phyloP scores from a whole-genome alignment of 2,888 invertebrate species.

The Hemistola chrysoprasaria region DNA sequence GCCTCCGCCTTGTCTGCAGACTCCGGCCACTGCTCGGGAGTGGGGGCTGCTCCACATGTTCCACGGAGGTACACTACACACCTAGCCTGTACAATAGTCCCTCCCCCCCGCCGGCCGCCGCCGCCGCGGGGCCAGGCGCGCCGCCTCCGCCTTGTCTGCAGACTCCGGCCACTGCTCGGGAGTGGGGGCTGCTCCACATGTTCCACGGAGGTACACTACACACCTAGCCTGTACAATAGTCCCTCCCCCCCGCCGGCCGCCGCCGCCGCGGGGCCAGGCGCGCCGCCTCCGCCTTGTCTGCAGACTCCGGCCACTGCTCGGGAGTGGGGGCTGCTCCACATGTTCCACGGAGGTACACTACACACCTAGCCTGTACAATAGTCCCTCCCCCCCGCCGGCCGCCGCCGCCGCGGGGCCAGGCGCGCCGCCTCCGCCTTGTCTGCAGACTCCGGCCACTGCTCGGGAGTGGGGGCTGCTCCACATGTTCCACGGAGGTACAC shows the following conservation, averaged over 20 bases:
- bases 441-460: no score
- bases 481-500: no score
- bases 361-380: no score
- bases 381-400: no score
- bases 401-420: conserved; percentile 39
- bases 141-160: not conserved
- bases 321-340: no score
- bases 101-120: no score
- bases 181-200: not conserved
- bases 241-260: no score
- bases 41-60: not conserved
- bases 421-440: conserved; percentile 37
- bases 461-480: no score
- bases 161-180: not conserved
- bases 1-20: not conserved
- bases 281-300: not conserved
- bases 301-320: not conserved
- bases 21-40: not conserved
- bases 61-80: not conserved
- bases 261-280: not conserved
- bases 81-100: no score
- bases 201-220: not conserved
- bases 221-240: no score
- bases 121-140: not conserved
- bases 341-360: not conserved